Percentiles rank a stretch among this genome's conserved stretches.
Evolutionary conservation across 53 echinoderm and acorn worm species (phyloP).

Genomic region (Patiria pectinifera): DNA sequence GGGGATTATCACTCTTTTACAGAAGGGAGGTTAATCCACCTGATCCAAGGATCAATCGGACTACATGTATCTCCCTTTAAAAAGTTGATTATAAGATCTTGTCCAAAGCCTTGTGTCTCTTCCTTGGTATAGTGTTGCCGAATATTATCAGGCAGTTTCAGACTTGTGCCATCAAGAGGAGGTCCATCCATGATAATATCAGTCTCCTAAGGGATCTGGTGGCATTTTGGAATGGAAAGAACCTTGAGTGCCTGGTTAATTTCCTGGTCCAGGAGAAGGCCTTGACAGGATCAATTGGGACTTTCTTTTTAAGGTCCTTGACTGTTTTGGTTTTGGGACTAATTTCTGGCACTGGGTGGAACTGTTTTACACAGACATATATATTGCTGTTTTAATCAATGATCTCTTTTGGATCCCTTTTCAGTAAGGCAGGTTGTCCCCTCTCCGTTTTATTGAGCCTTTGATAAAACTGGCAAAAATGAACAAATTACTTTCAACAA

Average conservation of each 20-base stretch:
- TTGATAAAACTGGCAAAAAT: too few species aligned
- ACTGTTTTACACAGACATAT: constrained; percentile 57
- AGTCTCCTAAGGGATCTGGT: constrained; percentile 37
- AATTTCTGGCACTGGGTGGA: constrained; percentile 55
- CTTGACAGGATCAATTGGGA: too few species aligned
- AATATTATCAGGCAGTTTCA: too few species aligned
- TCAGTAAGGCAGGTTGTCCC: too few species aligned
- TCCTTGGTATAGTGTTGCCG: constrained; percentile 6
- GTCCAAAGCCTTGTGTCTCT: too few species aligned
- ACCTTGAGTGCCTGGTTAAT: constrained; percentile 6
- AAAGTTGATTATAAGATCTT: constrained; percentile 61
- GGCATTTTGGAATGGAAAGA: constrained; percentile 19
- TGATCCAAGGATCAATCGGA: constrained; percentile 19
- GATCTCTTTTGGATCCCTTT: not conserved
- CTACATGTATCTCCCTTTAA: constrained; percentile 53
- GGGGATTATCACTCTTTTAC: constrained; percentile 48
- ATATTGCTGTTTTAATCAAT: not conserved
- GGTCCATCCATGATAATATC: not conserved
- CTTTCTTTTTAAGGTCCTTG: too few species aligned
- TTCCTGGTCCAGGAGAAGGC: constrained; percentile 61
- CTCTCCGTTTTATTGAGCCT: too few species aligned
- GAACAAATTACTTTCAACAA: too few species aligned
- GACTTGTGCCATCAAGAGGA: not conserved
- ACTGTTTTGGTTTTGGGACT: constrained; percentile 44
- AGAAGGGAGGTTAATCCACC: constrained; percentile 17